A percentile compares a stretch with the other conserved stretches of the same genome.
These are phyloP conservation scores for Odontophorus gujanensis DNA, from an alignment of 2,113 vertebrate genomes.

Conservation along the genomic window DNA sequence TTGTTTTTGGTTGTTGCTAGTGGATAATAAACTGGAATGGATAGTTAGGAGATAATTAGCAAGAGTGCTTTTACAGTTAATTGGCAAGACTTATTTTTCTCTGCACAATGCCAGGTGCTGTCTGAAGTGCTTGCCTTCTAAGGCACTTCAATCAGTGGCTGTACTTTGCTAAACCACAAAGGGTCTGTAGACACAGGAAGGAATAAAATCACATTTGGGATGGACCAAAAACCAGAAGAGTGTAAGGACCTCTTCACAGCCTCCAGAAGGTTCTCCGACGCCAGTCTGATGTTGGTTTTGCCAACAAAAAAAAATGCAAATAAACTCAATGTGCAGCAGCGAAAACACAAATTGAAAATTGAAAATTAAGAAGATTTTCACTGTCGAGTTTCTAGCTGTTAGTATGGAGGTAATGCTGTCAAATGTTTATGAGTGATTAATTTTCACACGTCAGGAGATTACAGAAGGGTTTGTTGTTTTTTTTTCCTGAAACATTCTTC, in stretches of 20 bases:
- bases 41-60: slow-evolving; percentile 26
- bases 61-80: slow-evolving; percentile 21
- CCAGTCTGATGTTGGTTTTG: background rate
- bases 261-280: background rate
- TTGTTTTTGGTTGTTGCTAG: background rate
- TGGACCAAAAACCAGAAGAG: background rate
- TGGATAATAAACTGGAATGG: background rate
- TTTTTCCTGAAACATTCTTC: background rate
- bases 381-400: background rate
- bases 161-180: background rate
- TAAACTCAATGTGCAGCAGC: background rate
- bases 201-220: background rate
- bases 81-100: background rate
- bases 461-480: background rate
- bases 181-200: background rate
- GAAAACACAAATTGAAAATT: background rate
- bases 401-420: background rate
- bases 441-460: slow-evolving; percentile 28
- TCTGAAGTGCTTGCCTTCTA: background rate
- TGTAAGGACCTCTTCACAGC: background rate
- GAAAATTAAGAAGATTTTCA: background rate
- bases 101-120: background rate
- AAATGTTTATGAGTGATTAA: background rate
- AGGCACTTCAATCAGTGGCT: background rate
- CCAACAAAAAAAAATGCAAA: background rate